A percentile compares a stretch with the other conserved stretches of the same genome.
phyloP scores from a whole-genome alignment of 2,113 vertebrate species.

The Crypturellus undulatus region DNA sequence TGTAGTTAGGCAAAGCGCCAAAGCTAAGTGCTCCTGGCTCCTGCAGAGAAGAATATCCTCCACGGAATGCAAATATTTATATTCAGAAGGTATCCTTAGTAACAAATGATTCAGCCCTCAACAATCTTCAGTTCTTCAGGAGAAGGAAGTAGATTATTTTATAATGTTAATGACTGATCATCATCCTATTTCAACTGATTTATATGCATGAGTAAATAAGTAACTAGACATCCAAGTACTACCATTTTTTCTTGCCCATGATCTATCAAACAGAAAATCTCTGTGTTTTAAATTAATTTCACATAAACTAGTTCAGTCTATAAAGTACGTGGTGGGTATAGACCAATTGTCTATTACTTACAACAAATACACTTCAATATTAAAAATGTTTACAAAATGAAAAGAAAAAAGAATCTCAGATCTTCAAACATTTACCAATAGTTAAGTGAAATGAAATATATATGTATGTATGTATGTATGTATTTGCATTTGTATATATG shows the following conservation, averaged over 20 bases:
- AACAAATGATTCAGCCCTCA: conserved; percentile 22
- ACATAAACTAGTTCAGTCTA: neutral
- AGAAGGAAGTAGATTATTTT: neutral
- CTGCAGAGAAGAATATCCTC: neutral
- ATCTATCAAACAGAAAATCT: neutral
- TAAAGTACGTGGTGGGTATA: accelerated
- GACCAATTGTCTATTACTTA: neutral
- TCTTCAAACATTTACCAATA: neutral
- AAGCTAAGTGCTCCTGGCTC: neutral
- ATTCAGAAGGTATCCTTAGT: conserved; percentile 25
- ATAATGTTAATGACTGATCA: neutral
- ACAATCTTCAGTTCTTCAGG: neutral
- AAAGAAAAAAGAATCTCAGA: accelerated
- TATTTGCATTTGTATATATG: too few species aligned
- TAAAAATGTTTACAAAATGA: neutral
- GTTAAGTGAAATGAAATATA: too few species aligned
- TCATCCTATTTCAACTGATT: neutral
- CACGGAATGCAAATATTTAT: conserved; percentile 64
- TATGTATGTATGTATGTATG: too few species aligned
- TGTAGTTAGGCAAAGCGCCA: conserved; percentile 29
- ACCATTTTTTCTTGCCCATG: neutral
- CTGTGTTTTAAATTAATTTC: neutral
- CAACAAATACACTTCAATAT: neutral
- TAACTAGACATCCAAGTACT: neutral
- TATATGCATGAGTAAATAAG: neutral